Conservation (phyloP, 2,797 vertebrate genomes). For the Typhlichthys eigenmanni region DNA sequence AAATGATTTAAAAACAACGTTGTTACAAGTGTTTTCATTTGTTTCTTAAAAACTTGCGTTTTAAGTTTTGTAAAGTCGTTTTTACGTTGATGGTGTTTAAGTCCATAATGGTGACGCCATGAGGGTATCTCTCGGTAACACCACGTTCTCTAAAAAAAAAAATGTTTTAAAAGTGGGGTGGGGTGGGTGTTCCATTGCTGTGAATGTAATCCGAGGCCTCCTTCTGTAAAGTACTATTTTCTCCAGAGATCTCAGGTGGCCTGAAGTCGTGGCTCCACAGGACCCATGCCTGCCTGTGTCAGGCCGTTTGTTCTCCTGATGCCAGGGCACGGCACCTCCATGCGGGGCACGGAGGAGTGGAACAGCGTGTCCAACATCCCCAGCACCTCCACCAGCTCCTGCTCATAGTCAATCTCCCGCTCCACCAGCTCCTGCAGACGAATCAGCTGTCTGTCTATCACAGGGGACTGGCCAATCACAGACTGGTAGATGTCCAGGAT, state of each 20-base stretch:
- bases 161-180: too few species aligned
- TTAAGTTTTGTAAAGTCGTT: constrained; percentile 26
- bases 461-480: constrained; percentile 84
- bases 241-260: constrained; percentile 48
- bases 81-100: constrained; percentile 5
- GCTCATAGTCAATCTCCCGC: constrained; percentile 89
- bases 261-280: constrained; percentile 48
- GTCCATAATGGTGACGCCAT: constrained; percentile 6
- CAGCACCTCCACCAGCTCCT: constrained; percentile 89
- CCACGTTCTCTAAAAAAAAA: constrained; percentile 7
- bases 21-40: constrained; percentile 6
- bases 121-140: not conserved
- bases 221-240: constrained; percentile 10
- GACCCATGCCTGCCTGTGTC: constrained; percentile 40
- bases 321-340: constrained; percentile 55
- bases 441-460: constrained; percentile 89
- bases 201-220: constrained; percentile 20
- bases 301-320: constrained; percentile 65
- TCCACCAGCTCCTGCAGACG: constrained; percentile 86
- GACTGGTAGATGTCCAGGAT: constrained; percentile 90
- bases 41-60: constrained; percentile 36
- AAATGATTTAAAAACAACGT: constrained; percentile 25
- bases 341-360: constrained; percentile 83
- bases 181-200: constrained; percentile 19
- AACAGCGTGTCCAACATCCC: constrained; percentile 98